Percentiles rank a stretch among this genome's conserved stretches.
These are phyloP conservation scores for Machimus atricapillus DNA, from an alignment of 2,888 invertebrate genomes.

Conservation along the genomic window DNA sequence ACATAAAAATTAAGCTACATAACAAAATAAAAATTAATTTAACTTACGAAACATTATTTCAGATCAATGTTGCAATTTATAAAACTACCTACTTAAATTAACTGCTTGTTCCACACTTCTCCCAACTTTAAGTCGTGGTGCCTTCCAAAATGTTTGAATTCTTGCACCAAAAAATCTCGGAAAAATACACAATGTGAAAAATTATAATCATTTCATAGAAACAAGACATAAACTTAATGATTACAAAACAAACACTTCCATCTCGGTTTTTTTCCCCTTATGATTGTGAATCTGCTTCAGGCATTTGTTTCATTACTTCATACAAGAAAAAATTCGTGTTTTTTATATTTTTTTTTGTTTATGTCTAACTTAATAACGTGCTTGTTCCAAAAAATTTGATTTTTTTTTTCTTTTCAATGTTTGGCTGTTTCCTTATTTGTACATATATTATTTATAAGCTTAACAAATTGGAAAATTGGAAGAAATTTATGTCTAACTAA, in stretches of 20 bases:
- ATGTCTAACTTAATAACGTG: neutral
- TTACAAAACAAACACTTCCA: slow-evolving; percentile 23
- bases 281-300: slow-evolving; percentile 21
- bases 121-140: neutral
- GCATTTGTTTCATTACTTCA: slow-evolving; percentile 11
- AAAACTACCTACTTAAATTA: slow-evolving; percentile 31
- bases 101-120: neutral
- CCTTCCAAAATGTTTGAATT: neutral
- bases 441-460: slow-evolving; percentile 16
- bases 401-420: neutral
- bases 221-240: slow-evolving; percentile 26
- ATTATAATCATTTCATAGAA: slow-evolving; percentile 29
- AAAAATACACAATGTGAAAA: slow-evolving; percentile 8
- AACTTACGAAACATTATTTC: neutral
- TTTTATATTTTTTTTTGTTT: neutral
- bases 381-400: neutral
- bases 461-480: slow-evolving; percentile 1
- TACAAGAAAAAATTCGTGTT: neutral
- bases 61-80: slow-evolving; percentile 20
- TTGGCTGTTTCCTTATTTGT: slow-evolving; percentile 9
- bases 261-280: neutral
- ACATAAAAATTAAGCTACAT: slow-evolving; percentile 5
- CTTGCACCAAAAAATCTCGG: neutral
- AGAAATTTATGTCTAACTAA: neutral
- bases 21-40: slow-evolving; percentile 7